Conservation (phyloP, 2,797 vertebrate genomes). For the Oryzias dopingdopingensis region DNA sequence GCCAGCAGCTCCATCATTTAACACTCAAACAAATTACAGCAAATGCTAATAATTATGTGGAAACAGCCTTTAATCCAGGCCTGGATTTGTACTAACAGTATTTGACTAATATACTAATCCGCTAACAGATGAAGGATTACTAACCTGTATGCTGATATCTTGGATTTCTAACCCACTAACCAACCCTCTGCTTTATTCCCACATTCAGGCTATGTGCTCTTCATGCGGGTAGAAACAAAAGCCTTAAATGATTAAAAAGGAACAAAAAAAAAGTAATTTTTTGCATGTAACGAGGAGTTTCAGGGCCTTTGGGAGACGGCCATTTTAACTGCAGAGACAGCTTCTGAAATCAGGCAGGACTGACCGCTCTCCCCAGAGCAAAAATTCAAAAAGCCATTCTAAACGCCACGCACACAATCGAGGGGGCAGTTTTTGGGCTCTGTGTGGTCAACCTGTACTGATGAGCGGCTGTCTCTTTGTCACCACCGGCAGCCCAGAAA, state of each 20-base stretch:
- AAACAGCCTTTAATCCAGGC: slow-evolving; percentile 60
- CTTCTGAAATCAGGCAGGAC: slow-evolving; percentile 35
- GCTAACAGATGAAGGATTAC: slow-evolving; percentile 67
- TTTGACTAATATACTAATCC: slow-evolving; percentile 76
- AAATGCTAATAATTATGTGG: slow-evolving; percentile 65
- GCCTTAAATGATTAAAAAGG: background rate
- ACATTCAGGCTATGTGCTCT: slow-evolving; percentile 41
- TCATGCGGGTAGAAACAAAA: slow-evolving; percentile 34
- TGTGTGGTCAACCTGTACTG: slow-evolving; percentile 56
- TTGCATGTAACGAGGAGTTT: slow-evolving; percentile 55
- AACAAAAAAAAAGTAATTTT: slow-evolving; percentile 8
- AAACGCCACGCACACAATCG: slow-evolving; percentile 16
- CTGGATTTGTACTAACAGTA: slow-evolving; percentile 69
- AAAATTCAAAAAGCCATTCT: slow-evolving; percentile 7
- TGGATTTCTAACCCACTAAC: slow-evolving; percentile 65
- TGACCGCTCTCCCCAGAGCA: slow-evolving; percentile 47
- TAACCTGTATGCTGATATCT: slow-evolving; percentile 72
- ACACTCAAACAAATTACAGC: slow-evolving; percentile 46
- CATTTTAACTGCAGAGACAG: slow-evolving; percentile 35
- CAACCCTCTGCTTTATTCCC: slow-evolving; percentile 64
- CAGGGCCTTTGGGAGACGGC: slow-evolving; percentile 46
- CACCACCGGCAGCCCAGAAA: slow-evolving; percentile 11
- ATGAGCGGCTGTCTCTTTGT: slow-evolving; percentile 47
- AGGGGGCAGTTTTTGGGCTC: slow-evolving; percentile 3
- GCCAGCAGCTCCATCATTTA: slow-evolving; percentile 28